phyloP scores from a whole-genome alignment of 1,140 invertebrate species.

The Temnothorax curvispinosus region DNA sequence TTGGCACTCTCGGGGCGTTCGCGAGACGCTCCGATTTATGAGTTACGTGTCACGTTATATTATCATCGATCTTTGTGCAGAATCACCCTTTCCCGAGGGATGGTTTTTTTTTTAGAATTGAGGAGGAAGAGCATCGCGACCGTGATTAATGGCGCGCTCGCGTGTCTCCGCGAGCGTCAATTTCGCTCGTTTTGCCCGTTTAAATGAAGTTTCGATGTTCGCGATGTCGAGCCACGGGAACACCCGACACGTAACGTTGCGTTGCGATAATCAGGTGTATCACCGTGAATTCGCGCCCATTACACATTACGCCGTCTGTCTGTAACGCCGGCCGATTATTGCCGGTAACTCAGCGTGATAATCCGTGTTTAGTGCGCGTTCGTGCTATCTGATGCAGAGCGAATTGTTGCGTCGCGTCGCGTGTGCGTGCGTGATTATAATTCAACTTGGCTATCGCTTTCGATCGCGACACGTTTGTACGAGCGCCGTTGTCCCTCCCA shows the following conservation, averaged over 20 bases:
- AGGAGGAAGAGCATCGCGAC: background rate
- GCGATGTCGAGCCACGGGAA: background rate
- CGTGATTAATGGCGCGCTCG: slow-evolving; percentile 25
- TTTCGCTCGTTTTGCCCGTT: background rate
- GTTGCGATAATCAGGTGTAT: slow-evolving; percentile 25
- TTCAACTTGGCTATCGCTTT: background rate
- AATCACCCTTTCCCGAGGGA: background rate
- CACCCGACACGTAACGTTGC: slow-evolving; percentile 28
- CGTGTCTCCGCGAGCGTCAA: background rate
- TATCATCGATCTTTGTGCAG: slow-evolving; percentile 2
- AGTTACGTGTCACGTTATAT: slow-evolving; percentile 11
- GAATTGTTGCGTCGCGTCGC: background rate
- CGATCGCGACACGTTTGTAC: background rate
- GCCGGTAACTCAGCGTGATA: slow-evolving; percentile 25
- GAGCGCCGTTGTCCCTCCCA: background rate
- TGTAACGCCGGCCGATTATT: slow-evolving; percentile 30
- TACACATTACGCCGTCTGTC: background rate
- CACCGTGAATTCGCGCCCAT: slow-evolving; percentile 13
- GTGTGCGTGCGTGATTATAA: background rate
- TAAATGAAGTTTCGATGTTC: slow-evolving; percentile 22
- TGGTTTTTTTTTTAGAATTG: background rate
- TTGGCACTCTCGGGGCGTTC: background rate
- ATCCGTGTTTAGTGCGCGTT: slow-evolving; percentile 1
- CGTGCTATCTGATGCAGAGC: background rate
- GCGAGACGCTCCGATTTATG: background rate